Conservation (phyloP, 1,140 invertebrate genomes). For the Penaeus vannamei region DNA sequence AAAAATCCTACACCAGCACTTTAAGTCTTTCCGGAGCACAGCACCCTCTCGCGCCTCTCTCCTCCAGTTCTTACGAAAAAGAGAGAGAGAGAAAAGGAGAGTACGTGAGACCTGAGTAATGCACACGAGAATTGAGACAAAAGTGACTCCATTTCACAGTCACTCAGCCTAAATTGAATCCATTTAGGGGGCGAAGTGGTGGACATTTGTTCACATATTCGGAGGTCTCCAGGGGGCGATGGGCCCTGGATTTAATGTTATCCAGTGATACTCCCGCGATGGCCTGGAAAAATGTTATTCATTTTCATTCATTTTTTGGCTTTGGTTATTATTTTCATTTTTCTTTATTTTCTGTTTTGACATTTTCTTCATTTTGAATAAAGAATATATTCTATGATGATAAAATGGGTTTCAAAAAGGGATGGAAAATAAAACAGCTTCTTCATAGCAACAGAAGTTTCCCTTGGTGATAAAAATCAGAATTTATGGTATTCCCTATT, state of each 20-base stretch:
- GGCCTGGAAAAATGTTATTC: background rate
- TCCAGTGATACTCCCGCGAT: conserved; percentile 25
- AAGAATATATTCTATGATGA: too few species aligned
- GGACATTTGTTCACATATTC: conserved; percentile 66
- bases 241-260: conserved; percentile 60
- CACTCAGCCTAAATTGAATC: conserved; percentile 67
- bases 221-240: conserved; percentile 59
- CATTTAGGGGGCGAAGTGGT: conserved; percentile 67
- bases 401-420: too few species aligned
- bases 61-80: too few species aligned
- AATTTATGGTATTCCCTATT: too few species aligned
- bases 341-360: background rate
- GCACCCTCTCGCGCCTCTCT: background rate
- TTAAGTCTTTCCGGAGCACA: conserved; percentile 14
- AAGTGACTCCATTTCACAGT: conserved; percentile 67
- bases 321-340: too few species aligned
- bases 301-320: background rate
- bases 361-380: background rate
- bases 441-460: too few species aligned
- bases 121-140: conserved; percentile 65
- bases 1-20: conserved; percentile 25
- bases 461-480: too few species aligned
- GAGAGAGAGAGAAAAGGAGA: too few species aligned
- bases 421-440: too few species aligned
- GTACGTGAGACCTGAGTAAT: conserved; percentile 47